Percentiles rank a stretch among this genome's conserved stretches.
phyloP scores from a whole-genome alignment of 2,113 vertebrate species.

The Rhea pennata region DNA sequence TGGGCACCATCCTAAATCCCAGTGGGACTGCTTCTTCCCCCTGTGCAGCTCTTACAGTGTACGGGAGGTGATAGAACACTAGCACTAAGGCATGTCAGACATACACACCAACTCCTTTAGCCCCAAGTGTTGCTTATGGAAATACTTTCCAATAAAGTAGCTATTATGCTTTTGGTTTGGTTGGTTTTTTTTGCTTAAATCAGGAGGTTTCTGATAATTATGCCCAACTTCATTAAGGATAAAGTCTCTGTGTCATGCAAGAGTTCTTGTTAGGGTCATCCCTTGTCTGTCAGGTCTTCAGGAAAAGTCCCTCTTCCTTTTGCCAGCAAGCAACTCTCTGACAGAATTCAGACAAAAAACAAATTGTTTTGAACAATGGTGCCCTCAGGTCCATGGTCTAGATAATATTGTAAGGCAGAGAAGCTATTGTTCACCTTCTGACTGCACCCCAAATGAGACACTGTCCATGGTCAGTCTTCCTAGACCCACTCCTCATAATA shows the following conservation, averaged over 20 bases:
- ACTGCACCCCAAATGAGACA: background rate
- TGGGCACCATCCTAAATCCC: slow-evolving; percentile 6
- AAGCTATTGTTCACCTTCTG: background rate
- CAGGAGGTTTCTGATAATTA: background rate
- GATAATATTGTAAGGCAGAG: background rate
- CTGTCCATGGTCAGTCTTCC: background rate
- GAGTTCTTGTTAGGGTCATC: background rate
- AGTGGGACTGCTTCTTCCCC: background rate
- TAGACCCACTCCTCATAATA: background rate
- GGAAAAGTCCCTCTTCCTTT: background rate
- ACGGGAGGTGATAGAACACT: background rate
- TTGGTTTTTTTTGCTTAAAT: background rate
- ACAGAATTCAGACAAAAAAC: background rate
- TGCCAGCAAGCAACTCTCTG: background rate
- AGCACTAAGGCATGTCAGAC: background rate
- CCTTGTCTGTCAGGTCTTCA: background rate
- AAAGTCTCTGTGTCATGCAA: background rate
- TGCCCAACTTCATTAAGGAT: background rate
- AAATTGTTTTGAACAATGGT: background rate
- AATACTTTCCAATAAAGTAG: background rate
- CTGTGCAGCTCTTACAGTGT: background rate
- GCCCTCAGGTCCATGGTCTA: background rate
- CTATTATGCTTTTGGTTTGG: background rate
- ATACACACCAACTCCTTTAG: background rate
- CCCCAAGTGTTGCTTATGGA: background rate